phyloP scores from a whole-genome alignment of 2,797 vertebrate species.

The Sitta carolinensis region DNA sequence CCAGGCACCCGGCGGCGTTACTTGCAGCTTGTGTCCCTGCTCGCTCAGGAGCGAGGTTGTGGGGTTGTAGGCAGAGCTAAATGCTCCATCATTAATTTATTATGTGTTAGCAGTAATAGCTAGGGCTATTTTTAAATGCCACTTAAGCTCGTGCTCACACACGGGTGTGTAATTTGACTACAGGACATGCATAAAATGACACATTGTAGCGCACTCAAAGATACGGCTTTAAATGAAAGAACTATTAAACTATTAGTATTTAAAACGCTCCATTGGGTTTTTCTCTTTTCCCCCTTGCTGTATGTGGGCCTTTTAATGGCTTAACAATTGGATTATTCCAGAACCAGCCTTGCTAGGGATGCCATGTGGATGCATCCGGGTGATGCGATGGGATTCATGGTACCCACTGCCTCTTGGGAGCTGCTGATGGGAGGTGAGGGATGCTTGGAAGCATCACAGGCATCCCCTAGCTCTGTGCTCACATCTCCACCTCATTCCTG shows the following conservation, averaged over 20 bases:
- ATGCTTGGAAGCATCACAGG: neutral
- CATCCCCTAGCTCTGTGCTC: neutral
- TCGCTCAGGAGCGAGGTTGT: neutral
- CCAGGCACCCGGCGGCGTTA: rapidly evolving
- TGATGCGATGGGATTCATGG: rapidly evolving
- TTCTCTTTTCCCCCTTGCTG: rapidly evolving
- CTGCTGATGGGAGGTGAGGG: neutral
- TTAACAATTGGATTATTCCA: neutral
- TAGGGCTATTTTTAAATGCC: constrained; percentile 61
- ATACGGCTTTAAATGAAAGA: neutral
- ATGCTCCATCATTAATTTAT: constrained; percentile 52
- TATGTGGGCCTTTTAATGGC: rapidly evolving
- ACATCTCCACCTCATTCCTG: neutral
- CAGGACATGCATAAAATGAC: constrained; percentile 19
- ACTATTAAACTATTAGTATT: constrained; percentile 10
- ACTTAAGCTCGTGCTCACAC: neutral
- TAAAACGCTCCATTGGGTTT: neutral
- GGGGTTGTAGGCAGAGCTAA: constrained; percentile 12
- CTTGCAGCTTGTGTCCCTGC: neutral
- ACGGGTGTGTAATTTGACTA: constrained; percentile 29
- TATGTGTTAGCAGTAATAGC: constrained; percentile 35
- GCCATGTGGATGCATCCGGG: neutral
- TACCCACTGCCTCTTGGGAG: neutral
- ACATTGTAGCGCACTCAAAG: neutral
- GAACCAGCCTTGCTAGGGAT: neutral